Conservation (phyloP, 2,888 invertebrate genomes). For the Acanthosoma haemorrhoidale region DNA sequence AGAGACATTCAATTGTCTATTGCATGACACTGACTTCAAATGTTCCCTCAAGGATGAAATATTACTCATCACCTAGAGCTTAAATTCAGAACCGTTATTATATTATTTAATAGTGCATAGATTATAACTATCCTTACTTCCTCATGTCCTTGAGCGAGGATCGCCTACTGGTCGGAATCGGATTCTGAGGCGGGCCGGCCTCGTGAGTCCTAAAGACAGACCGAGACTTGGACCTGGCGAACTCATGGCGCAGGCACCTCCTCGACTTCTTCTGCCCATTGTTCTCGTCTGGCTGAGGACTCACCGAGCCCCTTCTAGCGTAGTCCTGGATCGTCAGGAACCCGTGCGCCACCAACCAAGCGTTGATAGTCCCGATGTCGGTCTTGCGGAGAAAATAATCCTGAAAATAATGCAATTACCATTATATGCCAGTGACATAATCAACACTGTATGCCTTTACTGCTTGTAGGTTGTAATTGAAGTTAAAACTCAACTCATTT, state of each 20-base stretch:
- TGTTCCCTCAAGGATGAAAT: no score
- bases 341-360: conserved; percentile 49
- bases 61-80: no score
- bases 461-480: no score
- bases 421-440: no score
- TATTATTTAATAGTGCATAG: no score
- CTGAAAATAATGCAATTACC: no score
- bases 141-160: conserved; percentile 52
- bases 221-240: conserved; percentile 49
- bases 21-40: no score
- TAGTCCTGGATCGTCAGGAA: conserved; percentile 47
- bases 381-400: conserved; percentile 51
- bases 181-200: conserved; percentile 38
- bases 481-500: no score
- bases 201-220: conserved; percentile 49
- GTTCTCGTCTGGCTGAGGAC: conserved; percentile 27
- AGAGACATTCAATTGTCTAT: no score
- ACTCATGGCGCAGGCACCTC: conserved; percentile 50
- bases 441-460: no score
- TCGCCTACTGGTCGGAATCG: conserved; percentile 45
- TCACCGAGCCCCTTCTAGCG: conserved; percentile 38
- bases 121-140: conserved; percentile 47
- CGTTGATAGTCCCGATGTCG: conserved; percentile 49
- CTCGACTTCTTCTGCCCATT: conserved; percentile 44
- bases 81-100: no score